phyloP scores from a whole-genome alignment of 2,113 vertebrate species.

The Chaetodon auriga region DNA sequence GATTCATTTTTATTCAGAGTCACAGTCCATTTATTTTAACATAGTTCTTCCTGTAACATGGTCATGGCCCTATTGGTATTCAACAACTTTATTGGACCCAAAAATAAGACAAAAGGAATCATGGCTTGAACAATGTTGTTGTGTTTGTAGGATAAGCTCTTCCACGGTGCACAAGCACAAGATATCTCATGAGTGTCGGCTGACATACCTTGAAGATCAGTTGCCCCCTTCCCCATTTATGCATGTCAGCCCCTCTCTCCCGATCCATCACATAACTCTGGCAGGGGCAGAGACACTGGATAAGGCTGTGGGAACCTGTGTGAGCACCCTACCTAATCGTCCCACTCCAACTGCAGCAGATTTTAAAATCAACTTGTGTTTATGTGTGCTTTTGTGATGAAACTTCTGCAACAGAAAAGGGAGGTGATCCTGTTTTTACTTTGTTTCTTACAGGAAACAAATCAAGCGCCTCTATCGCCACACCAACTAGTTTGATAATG shows the following conservation, averaged over 20 bases:
- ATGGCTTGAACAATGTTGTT: constrained; percentile 62
- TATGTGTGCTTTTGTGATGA: neutral
- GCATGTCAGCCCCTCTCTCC: constrained; percentile 58
- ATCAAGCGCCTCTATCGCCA: neutral
- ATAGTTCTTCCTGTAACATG: constrained; percentile 17
- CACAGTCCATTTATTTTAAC: constrained; percentile 35
- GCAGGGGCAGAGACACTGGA: constrained; percentile 76
- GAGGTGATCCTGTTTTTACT: neutral
- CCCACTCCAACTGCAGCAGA: constrained; percentile 3
- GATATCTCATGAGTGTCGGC: constrained; percentile 67
- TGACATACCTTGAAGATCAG: constrained; percentile 79
- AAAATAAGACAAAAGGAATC: constrained; percentile 51
- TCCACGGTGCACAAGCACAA: constrained; percentile 65
- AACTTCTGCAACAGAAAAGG: neutral
- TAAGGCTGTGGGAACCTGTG: constrained; percentile 80
- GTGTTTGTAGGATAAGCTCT: constrained; percentile 68
- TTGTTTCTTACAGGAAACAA: neutral
- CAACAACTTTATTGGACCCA: constrained; percentile 40
- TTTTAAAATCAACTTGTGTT: constrained; percentile 31
- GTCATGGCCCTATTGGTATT: constrained; percentile 37
- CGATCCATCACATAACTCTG: constrained; percentile 76
- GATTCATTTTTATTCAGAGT: constrained; percentile 2
- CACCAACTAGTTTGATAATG: neutral
- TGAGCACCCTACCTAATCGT: constrained; percentile 46
- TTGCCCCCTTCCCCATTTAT: constrained; percentile 70